phyloP scores from a whole-genome alignment of 2,113 vertebrate species.

The Chamaea fasciata region DNA sequence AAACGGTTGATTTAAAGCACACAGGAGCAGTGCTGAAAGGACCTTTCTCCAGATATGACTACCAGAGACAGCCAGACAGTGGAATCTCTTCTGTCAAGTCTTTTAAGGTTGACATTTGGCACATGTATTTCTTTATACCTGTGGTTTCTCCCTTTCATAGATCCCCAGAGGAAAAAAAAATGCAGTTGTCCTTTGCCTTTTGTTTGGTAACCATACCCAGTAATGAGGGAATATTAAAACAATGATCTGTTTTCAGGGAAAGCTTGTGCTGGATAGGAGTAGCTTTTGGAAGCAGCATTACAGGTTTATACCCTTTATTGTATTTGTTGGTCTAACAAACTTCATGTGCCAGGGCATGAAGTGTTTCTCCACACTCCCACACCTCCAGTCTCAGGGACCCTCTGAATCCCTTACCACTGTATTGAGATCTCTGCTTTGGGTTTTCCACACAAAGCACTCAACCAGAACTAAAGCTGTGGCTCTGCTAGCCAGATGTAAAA shows the following conservation, averaged over 20 bases:
- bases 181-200: not conserved
- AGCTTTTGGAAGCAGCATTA: not conserved
- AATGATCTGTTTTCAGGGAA: not conserved
- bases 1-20: constrained; percentile 93
- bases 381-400: not conserved
- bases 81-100: constrained; percentile 98
- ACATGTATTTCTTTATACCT: not conserved
- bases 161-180: not conserved
- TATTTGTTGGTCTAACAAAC: not conserved
- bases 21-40: constrained; percentile 93
- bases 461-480: not conserved
- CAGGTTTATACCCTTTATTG: not conserved
- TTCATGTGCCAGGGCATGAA: accelerated
- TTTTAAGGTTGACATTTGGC: constrained; percentile 82
- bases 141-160: not conserved
- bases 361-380: not conserved
- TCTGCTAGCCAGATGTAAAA: not conserved
- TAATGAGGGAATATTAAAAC: not conserved
- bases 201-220: not conserved
- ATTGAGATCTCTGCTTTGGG: not conserved
- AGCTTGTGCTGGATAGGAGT: not conserved
- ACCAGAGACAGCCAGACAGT: constrained; percentile 96
- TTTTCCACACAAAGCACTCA: not conserved
- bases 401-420: not conserved
- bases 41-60: constrained; percentile 95